These are phyloP conservation scores for Halictus rubicundus DNA, from an alignment of 1,140 invertebrate genomes.

Conservation along the genomic window DNA sequence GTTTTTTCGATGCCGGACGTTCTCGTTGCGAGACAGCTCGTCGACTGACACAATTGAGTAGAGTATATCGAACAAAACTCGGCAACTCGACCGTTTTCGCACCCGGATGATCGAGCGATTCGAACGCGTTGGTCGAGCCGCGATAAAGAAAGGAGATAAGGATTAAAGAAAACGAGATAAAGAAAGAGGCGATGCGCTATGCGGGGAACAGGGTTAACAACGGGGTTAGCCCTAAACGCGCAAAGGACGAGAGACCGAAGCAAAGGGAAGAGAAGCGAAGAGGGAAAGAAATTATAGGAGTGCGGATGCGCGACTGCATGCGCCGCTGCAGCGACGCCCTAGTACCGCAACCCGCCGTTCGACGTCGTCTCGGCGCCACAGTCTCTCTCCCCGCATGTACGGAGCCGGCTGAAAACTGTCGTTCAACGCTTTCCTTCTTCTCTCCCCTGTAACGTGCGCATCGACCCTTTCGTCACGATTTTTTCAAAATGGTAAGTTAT, in stretches of 20 bases:
- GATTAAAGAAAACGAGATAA: too few species aligned
- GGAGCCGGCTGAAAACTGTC: conserved; percentile 72
- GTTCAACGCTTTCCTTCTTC: conserved; percentile 51
- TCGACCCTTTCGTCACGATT: conserved; percentile 43
- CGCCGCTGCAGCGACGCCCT: conserved; percentile 69
- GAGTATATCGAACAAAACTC: too few species aligned
- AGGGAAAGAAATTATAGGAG: conserved; percentile 22
- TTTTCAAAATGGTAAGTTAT: conserved; percentile 70
- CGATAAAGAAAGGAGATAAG: too few species aligned
- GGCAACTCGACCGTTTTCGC: too few species aligned
- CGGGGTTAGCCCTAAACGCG: too few species aligned
- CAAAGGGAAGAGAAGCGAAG: background rate
- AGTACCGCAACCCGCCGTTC: conserved; percentile 68
- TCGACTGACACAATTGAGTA: too few species aligned
- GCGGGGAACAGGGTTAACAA: too few species aligned
- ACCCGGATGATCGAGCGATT: too few species aligned
- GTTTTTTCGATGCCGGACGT: too few species aligned
- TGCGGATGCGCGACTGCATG: conserved; percentile 75
- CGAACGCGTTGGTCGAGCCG: too few species aligned
- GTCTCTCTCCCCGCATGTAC: conserved; percentile 76
- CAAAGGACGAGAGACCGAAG: background rate
- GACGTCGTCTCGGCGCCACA: conserved; percentile 67
- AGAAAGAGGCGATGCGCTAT: too few species aligned
- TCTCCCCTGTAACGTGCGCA: conserved; percentile 21
- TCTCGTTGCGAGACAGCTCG: too few species aligned